Evolutionary conservation across 2,888 invertebrate genomes (phyloP).

Genomic region (Cepaea hortensis): DNA sequence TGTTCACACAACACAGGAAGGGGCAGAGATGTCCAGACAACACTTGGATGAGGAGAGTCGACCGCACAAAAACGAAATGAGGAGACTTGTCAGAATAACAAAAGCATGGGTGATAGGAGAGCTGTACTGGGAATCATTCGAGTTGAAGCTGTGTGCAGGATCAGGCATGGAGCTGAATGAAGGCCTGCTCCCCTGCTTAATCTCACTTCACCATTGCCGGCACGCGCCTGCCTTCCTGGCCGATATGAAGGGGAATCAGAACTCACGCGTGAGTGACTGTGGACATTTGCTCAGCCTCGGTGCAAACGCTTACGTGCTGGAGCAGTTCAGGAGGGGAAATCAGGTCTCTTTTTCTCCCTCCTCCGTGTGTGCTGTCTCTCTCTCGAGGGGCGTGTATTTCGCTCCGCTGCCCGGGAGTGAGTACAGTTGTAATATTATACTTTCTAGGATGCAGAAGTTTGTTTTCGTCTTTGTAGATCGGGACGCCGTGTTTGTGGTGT

Average conservation of each 20-base stretch:
- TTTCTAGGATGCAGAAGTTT: neutral
- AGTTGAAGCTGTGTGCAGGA: neutral
- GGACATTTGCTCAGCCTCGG: neutral
- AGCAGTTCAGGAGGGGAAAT: neutral
- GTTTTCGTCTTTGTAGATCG: no score
- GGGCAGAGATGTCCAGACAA: no score
- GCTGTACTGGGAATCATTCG: no score
- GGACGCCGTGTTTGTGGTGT: no score
- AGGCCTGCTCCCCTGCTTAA: neutral
- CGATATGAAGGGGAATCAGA: neutral
- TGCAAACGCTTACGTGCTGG: neutral
- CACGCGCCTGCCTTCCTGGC: neutral
- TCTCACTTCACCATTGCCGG: neutral
- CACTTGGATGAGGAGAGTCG: no score
- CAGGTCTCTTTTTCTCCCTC: neutral
- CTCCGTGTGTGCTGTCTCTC: neutral
- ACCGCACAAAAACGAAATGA: no score
- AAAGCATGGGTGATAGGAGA: no score
- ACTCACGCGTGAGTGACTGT: conserved; percentile 20
- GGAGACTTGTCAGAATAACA: no score
- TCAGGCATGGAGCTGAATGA: neutral
- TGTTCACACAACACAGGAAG: no score
- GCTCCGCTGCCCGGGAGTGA: neutral
- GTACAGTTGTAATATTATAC: neutral
- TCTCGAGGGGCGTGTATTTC: neutral